Percentiles rank a stretch among this genome's conserved stretches.
Conservation (phyloP, 1,140 invertebrate species). For the Orius insidiosus region DNA sequence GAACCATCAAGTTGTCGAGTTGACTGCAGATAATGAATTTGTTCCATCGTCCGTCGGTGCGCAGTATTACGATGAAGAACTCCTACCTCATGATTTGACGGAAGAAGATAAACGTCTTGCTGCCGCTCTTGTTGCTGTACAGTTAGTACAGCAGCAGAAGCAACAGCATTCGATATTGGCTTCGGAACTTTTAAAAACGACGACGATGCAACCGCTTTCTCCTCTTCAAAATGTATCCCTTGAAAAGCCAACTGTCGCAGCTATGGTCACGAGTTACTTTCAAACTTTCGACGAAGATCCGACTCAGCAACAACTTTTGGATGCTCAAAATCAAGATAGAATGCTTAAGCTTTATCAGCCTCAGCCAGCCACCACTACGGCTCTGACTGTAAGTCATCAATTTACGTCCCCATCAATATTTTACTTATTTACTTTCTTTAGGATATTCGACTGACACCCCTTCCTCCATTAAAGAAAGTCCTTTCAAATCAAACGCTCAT, state of each 20-base stretch:
- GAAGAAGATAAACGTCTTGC: constrained; percentile 33
- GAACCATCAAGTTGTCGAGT: constrained; percentile 31
- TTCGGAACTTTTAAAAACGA: constrained; percentile 12
- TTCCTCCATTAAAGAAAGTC: constrained; percentile 24
- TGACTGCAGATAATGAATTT: constrained; percentile 28
- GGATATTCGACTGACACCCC: constrained; percentile 18
- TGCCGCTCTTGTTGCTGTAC: constrained; percentile 32
- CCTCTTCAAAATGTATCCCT: constrained; percentile 15
- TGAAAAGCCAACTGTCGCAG: constrained; percentile 18
- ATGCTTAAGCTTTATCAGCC: constrained; percentile 20
- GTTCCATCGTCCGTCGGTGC: constrained; percentile 25
- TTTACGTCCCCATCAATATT: neutral
- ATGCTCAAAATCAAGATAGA: constrained; percentile 16
- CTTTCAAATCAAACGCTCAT: constrained; percentile 17
- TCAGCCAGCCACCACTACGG: neutral
- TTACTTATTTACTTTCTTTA: constrained; percentile 6
- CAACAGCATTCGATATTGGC: constrained; percentile 25
- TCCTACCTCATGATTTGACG: constrained; percentile 28
- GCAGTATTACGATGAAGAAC: constrained; percentile 31
- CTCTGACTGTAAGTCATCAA: constrained; percentile 3
- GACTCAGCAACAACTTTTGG: constrained; percentile 16
- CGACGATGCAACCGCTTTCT: constrained; percentile 15
- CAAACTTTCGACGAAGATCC: constrained; percentile 20
- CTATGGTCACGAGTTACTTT: constrained; percentile 22
- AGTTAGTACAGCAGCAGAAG: constrained; percentile 32